Base-by-base conservation (phyloP, 2,888 invertebrate genomes). In the Opisthograptis luteolata region DNA sequence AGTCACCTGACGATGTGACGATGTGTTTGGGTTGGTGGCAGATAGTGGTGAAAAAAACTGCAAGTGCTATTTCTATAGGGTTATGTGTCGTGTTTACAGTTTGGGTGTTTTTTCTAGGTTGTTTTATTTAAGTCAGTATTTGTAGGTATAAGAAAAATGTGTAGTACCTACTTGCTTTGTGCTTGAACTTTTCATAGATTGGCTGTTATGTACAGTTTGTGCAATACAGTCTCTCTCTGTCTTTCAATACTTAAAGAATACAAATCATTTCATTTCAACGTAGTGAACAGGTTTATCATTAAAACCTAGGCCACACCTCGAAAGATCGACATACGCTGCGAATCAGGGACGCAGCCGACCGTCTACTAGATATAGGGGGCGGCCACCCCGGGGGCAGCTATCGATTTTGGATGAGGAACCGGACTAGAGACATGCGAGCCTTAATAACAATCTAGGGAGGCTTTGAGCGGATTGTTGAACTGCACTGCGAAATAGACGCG, bases 321-420 rank as follows among this genome's bases (percentile, higher is more conserved):
- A 73, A 74, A 73, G 73, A 73, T 73, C 74, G 71, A 64, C 73
- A 70, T 68, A 73, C 65, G 68, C 60, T 54, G 71, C 74, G 84
- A 86, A 85, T 85, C 84, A 85, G 84, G n/a, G 77, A 78, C 73
- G 50, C 79, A 74, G 71, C 68, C 78, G 76, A 70, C 71, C 72
- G 71, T 77, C 86, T 60, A 58, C 76, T 82, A 70, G 70, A 70
- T 71, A 84, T 77, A 85, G 84, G 80, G 81, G 79, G 84, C 76
- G 20, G 76, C 78, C 67, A 66, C 72, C 78, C 76, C 70, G 58
- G 79, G 81, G 78, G 76, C 67, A 68, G 75, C 76, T 89, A 90
- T 89, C 87, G 89, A 90, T 90, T 90, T 86, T 82, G 82, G 86
- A 88, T 90, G 89, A 90, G 89, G 78, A 87, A 86, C 85, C 77